phyloP scores from a whole-genome alignment of 2,888 invertebrate species.

The Luperina nickerlii region DNA sequence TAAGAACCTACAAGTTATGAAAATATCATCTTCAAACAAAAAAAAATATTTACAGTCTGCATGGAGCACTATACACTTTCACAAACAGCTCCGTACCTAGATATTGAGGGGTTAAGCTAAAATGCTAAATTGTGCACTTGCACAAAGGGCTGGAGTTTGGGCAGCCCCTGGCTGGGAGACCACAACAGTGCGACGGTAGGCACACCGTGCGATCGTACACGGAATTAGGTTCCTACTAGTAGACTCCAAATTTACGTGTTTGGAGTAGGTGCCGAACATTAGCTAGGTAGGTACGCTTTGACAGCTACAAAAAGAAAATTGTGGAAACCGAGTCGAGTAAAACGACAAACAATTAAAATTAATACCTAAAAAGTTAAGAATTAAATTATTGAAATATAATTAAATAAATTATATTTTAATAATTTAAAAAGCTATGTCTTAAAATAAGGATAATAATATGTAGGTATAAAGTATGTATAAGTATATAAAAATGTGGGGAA shows the following conservation, averaged over 20 bases:
- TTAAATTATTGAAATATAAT: no score
- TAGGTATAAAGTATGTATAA: no score
- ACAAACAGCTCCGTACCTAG: background rate
- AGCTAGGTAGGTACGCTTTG: background rate
- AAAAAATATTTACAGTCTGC: background rate
- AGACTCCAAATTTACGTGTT: background rate
- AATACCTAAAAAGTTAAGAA: no score
- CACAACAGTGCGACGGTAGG: conserved; percentile 27
- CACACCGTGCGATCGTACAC: conserved; percentile 6
- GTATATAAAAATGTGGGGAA: no score
- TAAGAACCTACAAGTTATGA: no score
- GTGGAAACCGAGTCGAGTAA: background rate
- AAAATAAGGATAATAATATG: background rate
- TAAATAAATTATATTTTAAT: no score
- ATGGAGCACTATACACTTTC: background rate
- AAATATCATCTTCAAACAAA: background rate
- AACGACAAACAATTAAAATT: background rate
- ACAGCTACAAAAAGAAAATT: no score
- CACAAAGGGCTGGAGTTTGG: conserved; percentile 32
- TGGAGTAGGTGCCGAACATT: background rate
- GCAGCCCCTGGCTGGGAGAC: conserved; percentile 5
- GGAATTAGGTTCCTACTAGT: background rate
- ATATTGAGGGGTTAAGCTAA: background rate
- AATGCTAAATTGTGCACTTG: conserved; percentile 18
- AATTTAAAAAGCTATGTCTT: no score